phyloP scores from a whole-genome alignment of 1,140 invertebrate species.

The Drosophila biarmipes region DNA sequence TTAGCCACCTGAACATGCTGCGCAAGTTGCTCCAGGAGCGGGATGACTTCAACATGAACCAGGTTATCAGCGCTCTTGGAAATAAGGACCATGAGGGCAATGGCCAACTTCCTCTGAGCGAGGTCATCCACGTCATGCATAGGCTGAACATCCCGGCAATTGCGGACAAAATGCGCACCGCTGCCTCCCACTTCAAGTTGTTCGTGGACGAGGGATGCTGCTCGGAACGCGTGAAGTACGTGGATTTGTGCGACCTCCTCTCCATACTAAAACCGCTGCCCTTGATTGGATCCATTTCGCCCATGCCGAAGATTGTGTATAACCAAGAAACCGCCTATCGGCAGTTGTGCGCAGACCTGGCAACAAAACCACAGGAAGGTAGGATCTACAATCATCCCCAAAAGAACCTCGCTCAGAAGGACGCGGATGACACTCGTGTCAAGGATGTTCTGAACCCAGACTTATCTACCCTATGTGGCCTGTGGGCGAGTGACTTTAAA shows the following conservation, averaged over 20 bases:
- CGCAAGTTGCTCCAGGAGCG: constrained; percentile 42
- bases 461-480: constrained; percentile 29
- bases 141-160: constrained; percentile 49
- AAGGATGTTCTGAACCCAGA: constrained; percentile 59
- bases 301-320: constrained; percentile 35
- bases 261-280: constrained; percentile 50
- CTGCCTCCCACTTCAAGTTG: constrained; percentile 34
- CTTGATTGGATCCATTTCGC: constrained; percentile 32
- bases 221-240: constrained; percentile 56
- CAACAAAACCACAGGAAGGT: constrained; percentile 35
- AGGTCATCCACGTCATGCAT: constrained; percentile 56
- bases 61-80: constrained; percentile 54
- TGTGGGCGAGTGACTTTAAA: constrained; percentile 56
- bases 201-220: constrained; percentile 48
- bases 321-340: constrained; percentile 68
- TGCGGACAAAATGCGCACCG: constrained; percentile 41
- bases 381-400: neutral
- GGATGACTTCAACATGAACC: constrained; percentile 60
- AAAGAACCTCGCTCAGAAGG: constrained; percentile 5
- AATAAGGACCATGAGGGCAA: constrained; percentile 48
- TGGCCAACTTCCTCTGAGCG: constrained; percentile 25
- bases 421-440: constrained; percentile 33
- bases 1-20: constrained; percentile 59
- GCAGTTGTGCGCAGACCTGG: constrained; percentile 52
- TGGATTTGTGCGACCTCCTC: constrained; percentile 56